Conservation (phyloP, 1,140 invertebrate species). For the Dinothrombium tinctorium region DNA sequence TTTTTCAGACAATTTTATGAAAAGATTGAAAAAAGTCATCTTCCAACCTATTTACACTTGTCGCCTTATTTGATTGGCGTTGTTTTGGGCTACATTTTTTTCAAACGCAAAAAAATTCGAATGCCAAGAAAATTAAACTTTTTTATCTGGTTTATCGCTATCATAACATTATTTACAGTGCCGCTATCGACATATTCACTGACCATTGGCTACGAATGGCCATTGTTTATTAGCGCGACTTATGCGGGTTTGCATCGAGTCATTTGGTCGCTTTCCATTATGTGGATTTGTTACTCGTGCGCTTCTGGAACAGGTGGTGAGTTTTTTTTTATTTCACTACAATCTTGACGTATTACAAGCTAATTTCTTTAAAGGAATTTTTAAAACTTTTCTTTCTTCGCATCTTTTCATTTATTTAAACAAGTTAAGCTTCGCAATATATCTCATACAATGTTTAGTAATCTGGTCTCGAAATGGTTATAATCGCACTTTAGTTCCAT, state of each 20-base stretch:
- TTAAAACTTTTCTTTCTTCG: conserved; percentile 48
- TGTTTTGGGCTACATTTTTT: no score
- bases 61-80: conserved; percentile 3
- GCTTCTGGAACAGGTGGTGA: conserved; percentile 18
- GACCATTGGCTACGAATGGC: conserved; percentile 16
- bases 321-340: no score
- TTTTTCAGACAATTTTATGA: no score
- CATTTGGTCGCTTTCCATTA: conserved; percentile 21
- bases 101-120: no score
- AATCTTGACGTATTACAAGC: no score
- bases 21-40: no score
- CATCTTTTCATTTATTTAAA: conserved; percentile 51
- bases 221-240: conserved; percentile 23
- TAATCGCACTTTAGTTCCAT: conserved; percentile 6
- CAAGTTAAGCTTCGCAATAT: conserved; percentile 66
- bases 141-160: conserved; percentile 6
- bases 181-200: conserved; percentile 12
- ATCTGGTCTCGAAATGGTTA: conserved; percentile 37
- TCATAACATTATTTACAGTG: no score
- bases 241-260: conserved; percentile 20
- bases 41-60: not conserved
- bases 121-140: no score
- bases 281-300: conserved; percentile 26
- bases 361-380: no score
- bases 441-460: conserved; percentile 59